Evolutionary conservation across 2,797 vertebrate species (phyloP), one percentile per base, ranked within the genome.

Genomic region (Acanthurus lineatus): DNA sequence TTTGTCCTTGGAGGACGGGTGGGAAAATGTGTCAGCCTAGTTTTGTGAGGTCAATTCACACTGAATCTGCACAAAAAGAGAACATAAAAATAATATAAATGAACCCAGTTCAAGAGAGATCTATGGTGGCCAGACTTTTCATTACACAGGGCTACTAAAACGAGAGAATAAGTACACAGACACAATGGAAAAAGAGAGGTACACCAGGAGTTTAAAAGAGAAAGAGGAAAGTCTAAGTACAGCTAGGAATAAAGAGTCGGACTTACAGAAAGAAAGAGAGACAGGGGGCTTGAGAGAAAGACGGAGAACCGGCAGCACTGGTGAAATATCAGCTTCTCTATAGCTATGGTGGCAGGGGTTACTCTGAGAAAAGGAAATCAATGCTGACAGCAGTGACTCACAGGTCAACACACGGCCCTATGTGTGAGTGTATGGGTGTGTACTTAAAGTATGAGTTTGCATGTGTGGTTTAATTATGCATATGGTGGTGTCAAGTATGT

Each of bases 311-410:
- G 45, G 88, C 88, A 83, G 83, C 47, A 44, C 86, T 77, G 83
- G 88, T 95, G 93, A 95, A 95, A 95, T 94, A 95, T 94, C 85
- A 82, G 86, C 86, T 84, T 90, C 90, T 94, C 91, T 91, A 95
- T 94, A 86, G 93, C 91, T 44, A 89, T 85, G 90, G 94, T 92
- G 95, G 95, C 94, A 94, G 91, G 89, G 94, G 91, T 96, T 95
- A 95, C 91, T 96, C 92, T 76, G 69, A 93, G 87, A 93, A 94
- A 94, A 94, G 93, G 94, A 96, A 96, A 96, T 96, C 95, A 93
- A 96, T 96, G 94, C 82, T 81, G 94, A 94, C 93, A 93, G 94
- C 94, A 92, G 92, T 95, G 95, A 96, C 94, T 95, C 92, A 94
- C 93, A 93, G 95, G 95, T 95, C 94, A 95, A 92, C 90, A 89